Conservation (phyloP, 2,113 vertebrate genomes). For the Myxocyprinus asiaticus region DNA sequence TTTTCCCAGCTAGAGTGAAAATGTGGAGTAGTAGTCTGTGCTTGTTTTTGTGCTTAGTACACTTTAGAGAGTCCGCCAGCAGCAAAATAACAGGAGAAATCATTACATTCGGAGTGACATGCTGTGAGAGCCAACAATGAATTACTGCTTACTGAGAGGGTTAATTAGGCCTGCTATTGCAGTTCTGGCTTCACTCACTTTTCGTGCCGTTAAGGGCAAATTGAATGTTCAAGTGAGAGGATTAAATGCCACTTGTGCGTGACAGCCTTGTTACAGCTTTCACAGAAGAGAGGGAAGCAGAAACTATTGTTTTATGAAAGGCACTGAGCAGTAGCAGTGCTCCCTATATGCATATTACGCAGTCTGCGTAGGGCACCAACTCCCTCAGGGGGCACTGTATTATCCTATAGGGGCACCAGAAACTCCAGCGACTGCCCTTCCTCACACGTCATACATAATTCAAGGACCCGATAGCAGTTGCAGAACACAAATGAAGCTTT, state of each 20-base stretch:
- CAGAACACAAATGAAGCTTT: too few relatives aligned
- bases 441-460: too few relatives aligned
- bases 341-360: too few relatives aligned
- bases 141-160: constrained; percentile 73
- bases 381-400: too few relatives aligned
- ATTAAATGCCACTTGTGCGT: constrained; percentile 18
- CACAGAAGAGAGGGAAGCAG: background rate
- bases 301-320: too few relatives aligned
- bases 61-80: constrained; percentile 64
- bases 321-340: too few relatives aligned
- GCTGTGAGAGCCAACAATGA: constrained; percentile 52
- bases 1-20: background rate
- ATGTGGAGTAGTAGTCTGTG: constrained; percentile 30
- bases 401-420: too few relatives aligned
- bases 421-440: too few relatives aligned
- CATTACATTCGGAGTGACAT: constrained; percentile 62
- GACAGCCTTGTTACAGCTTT: background rate
- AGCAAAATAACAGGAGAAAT: constrained; percentile 62
- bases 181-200: constrained; percentile 57
- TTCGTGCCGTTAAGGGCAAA: constrained; percentile 60
- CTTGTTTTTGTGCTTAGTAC: constrained; percentile 35
- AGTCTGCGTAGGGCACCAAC: too few relatives aligned
- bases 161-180: constrained; percentile 66
- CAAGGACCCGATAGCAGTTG: too few relatives aligned
- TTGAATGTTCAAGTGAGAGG: constrained; percentile 16